Percentiles rank a stretch among this genome's conserved stretches.
Conservation (phyloP, 2,888 invertebrate species). For the Mamestra brassicae region DNA sequence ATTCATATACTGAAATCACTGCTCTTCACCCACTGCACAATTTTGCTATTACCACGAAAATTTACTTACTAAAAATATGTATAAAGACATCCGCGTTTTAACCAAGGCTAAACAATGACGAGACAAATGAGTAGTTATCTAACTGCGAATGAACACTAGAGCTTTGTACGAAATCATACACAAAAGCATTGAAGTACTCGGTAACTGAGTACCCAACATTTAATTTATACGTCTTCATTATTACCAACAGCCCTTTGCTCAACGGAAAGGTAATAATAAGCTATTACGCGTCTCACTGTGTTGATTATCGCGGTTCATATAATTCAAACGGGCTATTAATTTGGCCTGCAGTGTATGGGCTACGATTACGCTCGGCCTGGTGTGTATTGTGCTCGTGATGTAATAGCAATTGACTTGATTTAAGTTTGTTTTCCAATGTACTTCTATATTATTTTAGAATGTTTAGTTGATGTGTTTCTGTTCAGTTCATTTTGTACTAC, state of each 20-base stretch:
- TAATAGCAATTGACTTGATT: slow-evolving; percentile 55
- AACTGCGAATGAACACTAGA: slow-evolving; percentile 12
- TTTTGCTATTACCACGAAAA: too few relatives aligned
- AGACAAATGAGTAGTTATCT: neutral
- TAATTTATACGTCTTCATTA: slow-evolving; percentile 49
- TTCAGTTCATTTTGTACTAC: neutral
- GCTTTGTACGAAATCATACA: slow-evolving; percentile 38
- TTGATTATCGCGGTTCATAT: slow-evolving; percentile 63
- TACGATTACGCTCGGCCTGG: slow-evolving; percentile 54
- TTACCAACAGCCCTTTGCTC: slow-evolving; percentile 50
- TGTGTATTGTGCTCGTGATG: slow-evolving; percentile 49
- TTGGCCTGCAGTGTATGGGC: slow-evolving; percentile 60
- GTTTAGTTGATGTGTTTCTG: neutral
- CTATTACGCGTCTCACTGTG: slow-evolving; percentile 63
- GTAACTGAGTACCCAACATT: slow-evolving; percentile 33
- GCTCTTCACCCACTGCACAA: too few relatives aligned
- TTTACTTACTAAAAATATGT: neutral
- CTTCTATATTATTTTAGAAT: slow-evolving; percentile 8
- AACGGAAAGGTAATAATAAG: slow-evolving; percentile 61
- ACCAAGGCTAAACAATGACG: neutral
- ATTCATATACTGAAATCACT: too few relatives aligned
- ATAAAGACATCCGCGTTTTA: neutral
- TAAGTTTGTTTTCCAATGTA: slow-evolving; percentile 40
- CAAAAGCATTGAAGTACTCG: slow-evolving; percentile 37
- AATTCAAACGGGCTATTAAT: slow-evolving; percentile 60